These are phyloP conservation scores for Gymnoscelis rufifasciata DNA, from an alignment of 2,888 invertebrate genomes.

Conservation along the genomic window DNA sequence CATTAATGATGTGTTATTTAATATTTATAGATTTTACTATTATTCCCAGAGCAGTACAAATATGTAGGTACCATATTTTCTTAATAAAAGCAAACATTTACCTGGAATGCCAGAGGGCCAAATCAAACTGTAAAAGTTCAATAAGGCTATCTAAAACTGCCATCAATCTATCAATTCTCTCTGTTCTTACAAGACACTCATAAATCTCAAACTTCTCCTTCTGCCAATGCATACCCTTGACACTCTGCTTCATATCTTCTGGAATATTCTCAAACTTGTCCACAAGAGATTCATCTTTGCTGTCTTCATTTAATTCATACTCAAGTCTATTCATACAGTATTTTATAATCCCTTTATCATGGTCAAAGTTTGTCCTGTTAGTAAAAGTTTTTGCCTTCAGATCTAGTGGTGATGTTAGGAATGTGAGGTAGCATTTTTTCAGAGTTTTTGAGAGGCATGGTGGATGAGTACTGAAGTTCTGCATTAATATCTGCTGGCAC, in stretches of 20 bases:
- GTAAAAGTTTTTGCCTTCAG: slow-evolving; percentile 54
- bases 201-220: slow-evolving; percentile 65
- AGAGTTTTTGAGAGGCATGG: slow-evolving; percentile 52
- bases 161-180: slow-evolving; percentile 73
- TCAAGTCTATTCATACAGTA: slow-evolving; percentile 64
- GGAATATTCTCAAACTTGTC: slow-evolving; percentile 54
- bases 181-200: slow-evolving; percentile 53
- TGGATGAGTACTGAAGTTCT: slow-evolving; percentile 59
- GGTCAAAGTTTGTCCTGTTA: slow-evolving; percentile 50
- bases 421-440: slow-evolving; percentile 54
- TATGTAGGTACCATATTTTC: no score
- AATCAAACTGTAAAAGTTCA: slow-evolving; percentile 76
- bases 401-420: slow-evolving; percentile 57
- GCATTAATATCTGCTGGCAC: slow-evolving; percentile 55
- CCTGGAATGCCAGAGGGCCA: slow-evolving; percentile 77
- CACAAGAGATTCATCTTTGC: slow-evolving; percentile 53
- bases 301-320: slow-evolving; percentile 53
- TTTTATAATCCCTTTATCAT: slow-evolving; percentile 56
- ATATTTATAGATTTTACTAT: no score
- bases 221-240: slow-evolving; percentile 61
- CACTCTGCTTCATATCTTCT: slow-evolving; percentile 53
- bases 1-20: no score
- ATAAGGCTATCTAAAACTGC: slow-evolving; percentile 69
- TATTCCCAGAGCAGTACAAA: no score
- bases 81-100: slow-evolving; percentile 33